A percentile compares a stretch with the other conserved stretches of the same genome.
Conservation (phyloP, 2,113 vertebrate species). For the Sander lucioperca region DNA sequence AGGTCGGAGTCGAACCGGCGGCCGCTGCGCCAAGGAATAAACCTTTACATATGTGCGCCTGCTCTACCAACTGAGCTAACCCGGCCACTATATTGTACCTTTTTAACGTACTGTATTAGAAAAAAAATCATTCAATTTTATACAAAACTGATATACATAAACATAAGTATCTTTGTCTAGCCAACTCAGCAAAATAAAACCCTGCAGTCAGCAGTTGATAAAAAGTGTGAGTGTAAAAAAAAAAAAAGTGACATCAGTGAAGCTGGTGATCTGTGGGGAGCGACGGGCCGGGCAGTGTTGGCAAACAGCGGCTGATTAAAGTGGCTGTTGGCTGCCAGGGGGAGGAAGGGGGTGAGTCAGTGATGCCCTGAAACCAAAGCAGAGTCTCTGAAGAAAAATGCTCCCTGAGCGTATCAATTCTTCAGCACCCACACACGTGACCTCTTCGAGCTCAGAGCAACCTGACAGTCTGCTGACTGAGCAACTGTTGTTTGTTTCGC, state of each 20-base stretch:
- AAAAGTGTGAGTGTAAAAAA: background rate
- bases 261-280: conserved; percentile 2
- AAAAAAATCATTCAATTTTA: too few relatives aligned
- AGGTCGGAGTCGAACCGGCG: too few relatives aligned
- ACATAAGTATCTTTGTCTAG: too few relatives aligned
- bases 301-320: conserved; percentile 8
- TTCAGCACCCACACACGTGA: conserved; percentile 27
- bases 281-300: background rate
- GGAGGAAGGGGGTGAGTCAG: background rate
- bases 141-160: too few relatives aligned
- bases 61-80: too few relatives aligned
- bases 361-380: background rate
- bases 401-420: conserved; percentile 12
- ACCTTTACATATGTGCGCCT: too few relatives aligned
- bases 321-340: background rate
- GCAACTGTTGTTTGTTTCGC: background rate
- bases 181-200: too few relatives aligned
- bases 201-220: conserved; percentile 5
- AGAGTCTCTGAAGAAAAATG: background rate
- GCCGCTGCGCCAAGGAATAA: too few relatives aligned
- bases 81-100: too few relatives aligned
- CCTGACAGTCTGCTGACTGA: conserved; percentile 7
- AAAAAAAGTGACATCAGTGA: background rate
- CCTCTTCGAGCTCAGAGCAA: background rate
- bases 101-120: too few relatives aligned